phyloP scores from a whole-genome alignment of 2,113 vertebrate species.

The Ophthalmolycus amberensis region DNA sequence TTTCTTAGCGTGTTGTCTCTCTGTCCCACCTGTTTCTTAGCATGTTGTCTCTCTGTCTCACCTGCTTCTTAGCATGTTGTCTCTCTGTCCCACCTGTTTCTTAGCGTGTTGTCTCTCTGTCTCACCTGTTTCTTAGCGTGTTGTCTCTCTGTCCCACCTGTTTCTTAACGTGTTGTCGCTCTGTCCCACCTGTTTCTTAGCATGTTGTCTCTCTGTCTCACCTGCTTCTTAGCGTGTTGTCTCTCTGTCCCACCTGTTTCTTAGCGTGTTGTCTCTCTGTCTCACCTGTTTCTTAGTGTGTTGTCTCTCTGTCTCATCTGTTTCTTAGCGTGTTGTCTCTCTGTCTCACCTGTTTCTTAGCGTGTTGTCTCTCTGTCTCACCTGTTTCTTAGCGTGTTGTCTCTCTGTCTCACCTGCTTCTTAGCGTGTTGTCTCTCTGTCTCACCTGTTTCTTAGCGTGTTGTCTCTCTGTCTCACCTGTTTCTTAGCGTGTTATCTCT shows the following conservation, averaged over 20 bases:
- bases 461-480: not conserved
- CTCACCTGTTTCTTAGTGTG: not conserved
- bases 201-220: not conserved
- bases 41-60: not conserved
- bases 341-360: not conserved
- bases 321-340: not conserved
- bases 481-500: not conserved
- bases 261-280: too few relatives aligned
- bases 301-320: not conserved
- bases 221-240: not conserved
- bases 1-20: not conserved
- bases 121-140: conserved; percentile 42
- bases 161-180: not conserved
- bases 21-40: conserved; percentile 19
- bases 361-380: not conserved
- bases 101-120: conserved; percentile 85
- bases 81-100: conserved; percentile 81
- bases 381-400: not conserved
- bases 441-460: not conserved
- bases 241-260: not conserved
- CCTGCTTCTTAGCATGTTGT: not conserved
- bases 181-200: conserved; percentile 1
- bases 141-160: not conserved
- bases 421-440: not conserved
- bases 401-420: not conserved